A percentile compares a stretch with the other conserved stretches of the same genome.
Conservation (phyloP, 64 coral and sea anemone genomes). For the Porites australiensis region DNA sequence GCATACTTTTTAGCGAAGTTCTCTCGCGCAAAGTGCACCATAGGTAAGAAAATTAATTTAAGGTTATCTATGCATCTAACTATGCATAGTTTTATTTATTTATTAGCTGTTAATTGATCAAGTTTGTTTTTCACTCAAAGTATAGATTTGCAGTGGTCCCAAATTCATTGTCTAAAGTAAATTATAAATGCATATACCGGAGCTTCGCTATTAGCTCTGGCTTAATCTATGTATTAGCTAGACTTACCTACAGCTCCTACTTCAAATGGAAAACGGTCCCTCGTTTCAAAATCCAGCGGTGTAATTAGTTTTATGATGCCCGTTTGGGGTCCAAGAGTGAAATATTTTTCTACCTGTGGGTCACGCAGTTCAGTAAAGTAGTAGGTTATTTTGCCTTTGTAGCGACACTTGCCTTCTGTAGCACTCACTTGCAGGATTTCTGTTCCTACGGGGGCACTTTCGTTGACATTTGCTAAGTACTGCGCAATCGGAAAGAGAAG, state of each 20-base stretch:
- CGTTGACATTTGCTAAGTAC: constrained; percentile 69
- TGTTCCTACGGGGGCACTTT: constrained; percentile 58
- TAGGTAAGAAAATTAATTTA: no score
- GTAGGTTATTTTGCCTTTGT: constrained; percentile 53
- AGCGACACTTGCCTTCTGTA: constrained; percentile 8
- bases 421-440: constrained; percentile 65
- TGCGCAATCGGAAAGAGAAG: constrained; percentile 40
- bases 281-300: constrained; percentile 62
- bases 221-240: no score
- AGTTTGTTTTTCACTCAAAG: no score
- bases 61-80: no score
- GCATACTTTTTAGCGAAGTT: no score
- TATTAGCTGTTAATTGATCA: no score
- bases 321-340: constrained; percentile 52
- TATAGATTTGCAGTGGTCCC: no score
- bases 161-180: no score
- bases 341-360: constrained; percentile 61
- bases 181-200: no score
- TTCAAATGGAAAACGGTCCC: constrained; percentile 46
- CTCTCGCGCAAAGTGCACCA: no score
- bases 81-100: no score
- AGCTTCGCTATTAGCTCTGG: no score
- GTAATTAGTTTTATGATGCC: constrained; percentile 69
- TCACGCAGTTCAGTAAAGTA: constrained; percentile 34
- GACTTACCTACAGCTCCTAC: constrained; percentile 82